Evolutionary conservation across 2,888 invertebrate species (phyloP).

Genomic region (Trachelus stipa): DNA sequence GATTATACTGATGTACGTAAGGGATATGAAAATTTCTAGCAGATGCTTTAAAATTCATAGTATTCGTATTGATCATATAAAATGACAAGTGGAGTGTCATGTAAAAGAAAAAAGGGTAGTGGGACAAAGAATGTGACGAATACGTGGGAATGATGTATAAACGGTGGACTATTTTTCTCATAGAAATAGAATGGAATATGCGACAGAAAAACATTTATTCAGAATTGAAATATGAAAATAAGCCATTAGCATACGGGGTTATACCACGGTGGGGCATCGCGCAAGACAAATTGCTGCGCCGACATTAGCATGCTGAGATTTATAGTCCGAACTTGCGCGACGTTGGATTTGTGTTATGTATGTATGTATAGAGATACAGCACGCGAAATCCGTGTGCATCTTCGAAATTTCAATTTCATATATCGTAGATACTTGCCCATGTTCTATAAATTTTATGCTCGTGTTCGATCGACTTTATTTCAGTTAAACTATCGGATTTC

Average conservation of each 20-base stretch:
- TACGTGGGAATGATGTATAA: neutral
- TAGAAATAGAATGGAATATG: neutral
- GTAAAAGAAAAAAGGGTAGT: neutral
- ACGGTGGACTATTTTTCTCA: neutral
- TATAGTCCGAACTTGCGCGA: constrained; percentile 30
- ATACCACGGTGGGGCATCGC: neutral
- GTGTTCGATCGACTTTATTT: neutral
- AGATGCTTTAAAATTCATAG: neutral
- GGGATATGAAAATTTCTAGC: neutral
- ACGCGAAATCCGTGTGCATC: neutral
- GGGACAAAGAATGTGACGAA: neutral
- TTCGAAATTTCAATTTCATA: constrained; percentile 4
- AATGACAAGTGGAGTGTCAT: neutral
- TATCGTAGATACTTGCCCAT: neutral
- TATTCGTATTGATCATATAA: neutral
- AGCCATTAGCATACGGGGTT: constrained; percentile 21
- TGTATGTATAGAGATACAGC: neutral
- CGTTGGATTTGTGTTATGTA: neutral
- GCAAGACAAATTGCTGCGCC: constrained; percentile 28
- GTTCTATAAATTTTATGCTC: neutral
- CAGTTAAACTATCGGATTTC: neutral
- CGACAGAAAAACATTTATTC: constrained; percentile 15
- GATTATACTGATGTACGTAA: neutral
- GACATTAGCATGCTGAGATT: constrained; percentile 35
- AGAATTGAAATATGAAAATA: constrained; percentile 24